Evolutionary conservation across 1,140 invertebrate genomes (phyloP).

Genomic region (Drosophila equinoxialis): DNA sequence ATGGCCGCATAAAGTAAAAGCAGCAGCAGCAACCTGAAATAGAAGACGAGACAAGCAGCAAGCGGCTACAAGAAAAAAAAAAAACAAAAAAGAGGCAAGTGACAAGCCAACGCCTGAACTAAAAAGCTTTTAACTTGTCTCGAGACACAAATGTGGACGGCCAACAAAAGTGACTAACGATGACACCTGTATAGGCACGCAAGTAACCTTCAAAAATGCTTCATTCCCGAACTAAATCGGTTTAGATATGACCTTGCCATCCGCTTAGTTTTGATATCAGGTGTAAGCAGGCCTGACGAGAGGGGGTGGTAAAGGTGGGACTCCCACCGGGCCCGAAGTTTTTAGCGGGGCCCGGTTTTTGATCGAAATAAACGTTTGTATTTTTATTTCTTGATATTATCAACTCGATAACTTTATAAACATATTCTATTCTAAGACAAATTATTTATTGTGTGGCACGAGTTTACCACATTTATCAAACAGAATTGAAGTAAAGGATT

Average conservation of each 20-base stretch:
- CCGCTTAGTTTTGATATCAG: not conserved
- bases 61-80: not conserved
- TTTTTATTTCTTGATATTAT: too few species aligned
- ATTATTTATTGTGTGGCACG: too few species aligned
- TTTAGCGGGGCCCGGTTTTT: too few species aligned
- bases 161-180: not conserved
- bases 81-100: conserved; percentile 43
- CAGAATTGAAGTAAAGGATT: too few species aligned
- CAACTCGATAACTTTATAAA: too few species aligned
- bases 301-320: too few species aligned
- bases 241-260: conserved; percentile 1
- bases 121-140: not conserved
- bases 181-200: not conserved
- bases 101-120: conserved; percentile 60
- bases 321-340: too few species aligned
- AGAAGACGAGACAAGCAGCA: not conserved
- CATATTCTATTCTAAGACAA: too few species aligned
- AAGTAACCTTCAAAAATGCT: not conserved
- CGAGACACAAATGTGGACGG: not conserved
- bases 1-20: conserved; percentile 75
- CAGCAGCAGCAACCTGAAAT: conserved; percentile 32
- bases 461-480: too few species aligned
- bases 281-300: too few species aligned
- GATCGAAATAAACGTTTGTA: too few species aligned
- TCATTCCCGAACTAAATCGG: conserved; percentile 9